A percentile compares a stretch with the other conserved stretches of the same genome.
Evolutionary conservation across 2,888 invertebrate genomes (phyloP).

Genomic region (Xylophagus ater): DNA sequence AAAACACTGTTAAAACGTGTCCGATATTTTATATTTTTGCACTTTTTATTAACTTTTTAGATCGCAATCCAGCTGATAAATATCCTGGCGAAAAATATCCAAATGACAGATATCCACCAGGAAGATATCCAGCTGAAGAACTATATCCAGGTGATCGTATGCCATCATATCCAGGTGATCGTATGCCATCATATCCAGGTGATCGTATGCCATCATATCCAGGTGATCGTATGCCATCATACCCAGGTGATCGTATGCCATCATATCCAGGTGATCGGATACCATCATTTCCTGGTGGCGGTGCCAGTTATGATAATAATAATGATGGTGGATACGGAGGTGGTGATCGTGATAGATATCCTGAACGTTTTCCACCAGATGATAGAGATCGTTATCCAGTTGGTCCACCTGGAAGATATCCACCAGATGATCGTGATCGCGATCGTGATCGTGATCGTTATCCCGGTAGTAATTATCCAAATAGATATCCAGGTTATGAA

Average conservation of each 20-base stretch:
- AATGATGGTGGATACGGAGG: constrained; percentile 39
- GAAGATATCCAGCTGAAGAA: constrained; percentile 27
- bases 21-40: constrained; percentile 8
- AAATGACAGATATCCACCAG: constrained; percentile 38
- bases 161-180: constrained; percentile 40
- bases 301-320: constrained; percentile 27
- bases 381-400: constrained; percentile 40
- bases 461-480: constrained; percentile 18
- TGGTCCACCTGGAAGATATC: too few relatives aligned
- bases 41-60: constrained; percentile 20
- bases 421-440: constrained; percentile 46
- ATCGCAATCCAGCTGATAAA: constrained; percentile 40
- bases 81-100: constrained; percentile 42
- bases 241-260: too few relatives aligned
- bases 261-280: too few relatives aligned
- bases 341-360: constrained; percentile 44
- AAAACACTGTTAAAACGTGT: constrained; percentile 17
- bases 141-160: constrained; percentile 24
- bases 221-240: too few relatives aligned
- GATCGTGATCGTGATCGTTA: constrained; percentile 29
- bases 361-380: constrained; percentile 26
- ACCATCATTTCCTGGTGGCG: too few relatives aligned
- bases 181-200: too few relatives aligned
- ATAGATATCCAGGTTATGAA: constrained; percentile 16
- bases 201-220: too few relatives aligned